Evolutionary conservation across 2,113 vertebrate species (phyloP).

Genomic region (Psittacula cyanocephala): DNA sequence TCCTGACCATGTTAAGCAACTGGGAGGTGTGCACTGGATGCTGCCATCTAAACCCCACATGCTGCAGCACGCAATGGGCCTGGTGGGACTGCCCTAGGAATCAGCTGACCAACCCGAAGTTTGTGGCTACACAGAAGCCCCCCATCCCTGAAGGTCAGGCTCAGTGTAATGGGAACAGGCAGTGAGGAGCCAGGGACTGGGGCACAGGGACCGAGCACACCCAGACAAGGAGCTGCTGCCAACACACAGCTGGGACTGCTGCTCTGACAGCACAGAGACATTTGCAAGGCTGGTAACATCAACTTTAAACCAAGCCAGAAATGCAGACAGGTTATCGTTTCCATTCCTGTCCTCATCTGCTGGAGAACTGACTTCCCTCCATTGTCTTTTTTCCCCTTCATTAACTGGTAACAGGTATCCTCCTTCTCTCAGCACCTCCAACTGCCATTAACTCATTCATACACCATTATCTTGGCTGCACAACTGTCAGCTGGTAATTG

Average conservation of each 20-base stretch:
- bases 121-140: not conserved
- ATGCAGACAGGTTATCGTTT: not conserved
- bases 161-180: fast-evolving
- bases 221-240: not conserved
- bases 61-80: fast-evolving
- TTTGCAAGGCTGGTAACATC: not conserved
- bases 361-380: not conserved
- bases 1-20: not conserved
- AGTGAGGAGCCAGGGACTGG: fast-evolving
- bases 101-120: not conserved
- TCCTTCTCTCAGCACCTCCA: not conserved
- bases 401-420: not conserved
- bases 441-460: not conserved
- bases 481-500: not conserved
- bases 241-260: fast-evolving
- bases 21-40: not conserved
- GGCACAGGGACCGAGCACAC: not conserved
- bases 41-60: fast-evolving
- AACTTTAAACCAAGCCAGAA: not conserved
- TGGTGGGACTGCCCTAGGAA: not conserved
- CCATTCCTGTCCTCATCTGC: not conserved
- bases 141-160: not conserved
- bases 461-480: not conserved
- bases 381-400: not conserved
- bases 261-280: not conserved